Evolutionary conservation across 2,113 vertebrate genomes (phyloP).

Genomic region (Pontoporia blainvillei): DNA sequence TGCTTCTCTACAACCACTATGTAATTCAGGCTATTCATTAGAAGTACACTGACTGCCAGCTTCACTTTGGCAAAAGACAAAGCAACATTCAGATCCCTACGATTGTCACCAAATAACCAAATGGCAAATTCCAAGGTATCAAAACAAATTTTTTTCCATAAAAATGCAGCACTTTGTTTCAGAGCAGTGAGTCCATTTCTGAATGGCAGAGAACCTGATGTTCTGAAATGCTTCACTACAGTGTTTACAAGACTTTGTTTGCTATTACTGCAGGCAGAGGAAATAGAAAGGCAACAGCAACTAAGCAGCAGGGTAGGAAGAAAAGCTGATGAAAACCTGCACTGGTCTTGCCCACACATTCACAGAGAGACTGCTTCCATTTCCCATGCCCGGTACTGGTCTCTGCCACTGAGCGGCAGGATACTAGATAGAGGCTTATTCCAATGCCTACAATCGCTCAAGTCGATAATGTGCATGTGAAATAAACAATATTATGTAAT

Average conservation of each 20-base stretch:
- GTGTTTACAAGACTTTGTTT: not conserved
- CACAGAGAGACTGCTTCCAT: not conserved
- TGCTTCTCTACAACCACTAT: not conserved
- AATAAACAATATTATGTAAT: slow-evolving; percentile 34
- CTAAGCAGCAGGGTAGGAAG: not conserved
- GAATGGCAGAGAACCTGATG: not conserved
- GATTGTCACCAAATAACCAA: not conserved
- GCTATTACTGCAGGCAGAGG: not conserved
- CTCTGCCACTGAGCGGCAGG: not conserved
- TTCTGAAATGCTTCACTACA: not conserved
- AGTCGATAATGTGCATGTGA: slow-evolving; percentile 23
- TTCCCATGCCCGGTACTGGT: not conserved
- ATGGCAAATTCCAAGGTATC: not conserved
- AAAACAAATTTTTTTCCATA: not conserved
- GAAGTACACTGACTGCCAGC: not conserved
- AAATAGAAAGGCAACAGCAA: not conserved
- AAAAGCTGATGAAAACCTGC: not conserved
- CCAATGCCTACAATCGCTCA: not conserved
- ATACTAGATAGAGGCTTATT: not conserved
- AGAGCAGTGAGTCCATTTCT: not conserved
- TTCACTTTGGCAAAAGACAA: not conserved
- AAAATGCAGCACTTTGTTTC: not conserved
- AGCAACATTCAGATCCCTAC: not conserved
- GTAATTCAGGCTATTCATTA: not conserved
- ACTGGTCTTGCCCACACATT: not conserved